A percentile compares a stretch with the other conserved stretches of the same genome.
Evolutionary conservation across 2,113 vertebrate genomes (phyloP).

Genomic region (Ptilorrhoa leucosticta): DNA sequence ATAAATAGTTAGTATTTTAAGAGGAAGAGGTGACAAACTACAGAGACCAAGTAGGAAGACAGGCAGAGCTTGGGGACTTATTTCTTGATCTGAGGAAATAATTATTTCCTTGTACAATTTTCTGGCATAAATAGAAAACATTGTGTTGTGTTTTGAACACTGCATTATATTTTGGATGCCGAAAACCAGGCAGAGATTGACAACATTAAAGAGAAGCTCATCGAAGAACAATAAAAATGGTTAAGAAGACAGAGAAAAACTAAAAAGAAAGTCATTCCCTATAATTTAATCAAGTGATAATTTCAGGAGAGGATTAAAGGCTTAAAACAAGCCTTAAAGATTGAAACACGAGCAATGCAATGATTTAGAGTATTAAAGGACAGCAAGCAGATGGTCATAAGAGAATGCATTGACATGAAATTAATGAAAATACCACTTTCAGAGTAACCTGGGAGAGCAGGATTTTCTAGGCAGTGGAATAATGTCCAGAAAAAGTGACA

Average conservation of each 20-base stretch:
- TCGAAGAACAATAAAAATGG: not conserved
- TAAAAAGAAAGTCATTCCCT: not conserved
- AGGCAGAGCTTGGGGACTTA: not conserved
- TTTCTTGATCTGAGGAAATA: not conserved
- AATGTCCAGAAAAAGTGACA: not conserved
- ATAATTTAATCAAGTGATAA: constrained; percentile 32
- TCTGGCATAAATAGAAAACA: not conserved
- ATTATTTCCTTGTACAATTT: not conserved
- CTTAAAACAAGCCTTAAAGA: not conserved
- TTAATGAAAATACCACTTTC: constrained; percentile 29
- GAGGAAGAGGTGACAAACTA: not conserved
- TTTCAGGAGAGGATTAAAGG: constrained; percentile 33
- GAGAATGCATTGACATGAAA: constrained; percentile 3
- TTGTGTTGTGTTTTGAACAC: not conserved
- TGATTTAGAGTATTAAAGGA: constrained; percentile 27
- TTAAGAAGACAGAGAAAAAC: not conserved
- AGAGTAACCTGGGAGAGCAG: not conserved
- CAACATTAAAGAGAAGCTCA: not conserved
- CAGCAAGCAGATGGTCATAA: constrained; percentile 32
- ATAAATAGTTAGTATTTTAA: not conserved
- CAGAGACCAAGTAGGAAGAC: not conserved
- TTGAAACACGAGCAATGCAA: not conserved
- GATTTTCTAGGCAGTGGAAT: not conserved
- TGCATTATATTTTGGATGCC: not conserved
- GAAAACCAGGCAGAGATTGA: not conserved